Evolutionary conservation across 2,888 invertebrate species (phyloP), one percentile per base, ranked within the genome.

Genomic region (Cephus sareptanus): DNA sequence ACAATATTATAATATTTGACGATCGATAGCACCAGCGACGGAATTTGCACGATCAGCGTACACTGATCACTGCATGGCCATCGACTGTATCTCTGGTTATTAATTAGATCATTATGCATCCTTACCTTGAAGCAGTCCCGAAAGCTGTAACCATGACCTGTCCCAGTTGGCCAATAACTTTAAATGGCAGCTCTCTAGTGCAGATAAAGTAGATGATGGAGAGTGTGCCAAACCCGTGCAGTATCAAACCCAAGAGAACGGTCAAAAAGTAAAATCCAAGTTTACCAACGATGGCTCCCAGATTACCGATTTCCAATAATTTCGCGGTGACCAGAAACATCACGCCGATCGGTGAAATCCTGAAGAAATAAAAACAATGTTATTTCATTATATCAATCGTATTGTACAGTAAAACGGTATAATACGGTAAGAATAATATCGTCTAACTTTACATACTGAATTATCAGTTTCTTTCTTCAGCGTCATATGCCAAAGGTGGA

Each of bases 111-210:
- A 40, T 1, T 40, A 15, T 40, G 40, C 15, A 30, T 70, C 33
- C 77, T 85, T 91, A 94, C 94, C 96, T 95, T 34, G 95, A 95
- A 33, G 95, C 94, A n/a, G 96, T 96, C 81, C 95, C 96, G 88
- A 96, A 96, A 31, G 95, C 96, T 1, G 96, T 96, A 11, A 94
- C 94, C 81, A 95, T 91, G 4, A 96, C 95, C 89, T 94, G 94
- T 34, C 93, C 92, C 93, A 95, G 94, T 85, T 94, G 93, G 23
- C 90, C 89, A 33, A 94, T 92, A 85, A 93, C 93, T 77, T 87
- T 90, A 87, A 95, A 93, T 0, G 96, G 96, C 84, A 95, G 92
- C 85, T 93, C 93, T 80, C 94, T 91, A 1, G 94, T 94, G 79
- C 94, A 92, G 12, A 94, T 82, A 76, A 94, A 93, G 88, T 94